Conservation (phyloP, 2,113 vertebrate genomes). For the Apaloderma vittatum region DNA sequence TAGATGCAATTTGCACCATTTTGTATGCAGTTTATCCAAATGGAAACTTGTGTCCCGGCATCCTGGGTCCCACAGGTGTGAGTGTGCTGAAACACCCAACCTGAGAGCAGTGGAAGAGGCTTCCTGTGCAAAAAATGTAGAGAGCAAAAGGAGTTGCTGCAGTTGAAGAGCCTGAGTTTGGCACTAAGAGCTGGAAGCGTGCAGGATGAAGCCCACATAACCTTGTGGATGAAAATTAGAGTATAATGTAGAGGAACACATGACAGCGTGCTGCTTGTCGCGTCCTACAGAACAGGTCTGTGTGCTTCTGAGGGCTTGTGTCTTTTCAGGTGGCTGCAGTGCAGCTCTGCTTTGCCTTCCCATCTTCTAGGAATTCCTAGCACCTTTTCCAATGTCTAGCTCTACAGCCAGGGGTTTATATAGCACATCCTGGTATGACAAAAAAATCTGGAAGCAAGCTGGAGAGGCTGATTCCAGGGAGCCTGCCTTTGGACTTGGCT, state of each 20-base stretch:
- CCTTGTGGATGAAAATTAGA: neutral
- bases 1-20: neutral
- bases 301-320: neutral
- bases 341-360: neutral
- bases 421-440: neutral
- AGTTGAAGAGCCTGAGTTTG: neutral
- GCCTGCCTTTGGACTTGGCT: neutral
- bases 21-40: neutral
- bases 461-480: neutral
- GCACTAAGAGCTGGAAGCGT: neutral
- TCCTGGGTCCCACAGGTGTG: neutral
- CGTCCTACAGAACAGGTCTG: neutral
- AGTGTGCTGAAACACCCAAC: rapidly evolving
- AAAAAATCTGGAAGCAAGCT: neutral
- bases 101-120: neutral
- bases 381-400: neutral
- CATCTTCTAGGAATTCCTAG: neutral
- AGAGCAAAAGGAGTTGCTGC: neutral
- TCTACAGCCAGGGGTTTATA: neutral
- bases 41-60: rapidly evolving
- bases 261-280: neutral
- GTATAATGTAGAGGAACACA: rapidly evolving
- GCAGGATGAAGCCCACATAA: neutral
- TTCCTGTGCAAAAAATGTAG: rapidly evolving
- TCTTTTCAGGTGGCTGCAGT: neutral